Conservation (phyloP, 1,140 invertebrate species). For the Papilio glaucus region DNA sequence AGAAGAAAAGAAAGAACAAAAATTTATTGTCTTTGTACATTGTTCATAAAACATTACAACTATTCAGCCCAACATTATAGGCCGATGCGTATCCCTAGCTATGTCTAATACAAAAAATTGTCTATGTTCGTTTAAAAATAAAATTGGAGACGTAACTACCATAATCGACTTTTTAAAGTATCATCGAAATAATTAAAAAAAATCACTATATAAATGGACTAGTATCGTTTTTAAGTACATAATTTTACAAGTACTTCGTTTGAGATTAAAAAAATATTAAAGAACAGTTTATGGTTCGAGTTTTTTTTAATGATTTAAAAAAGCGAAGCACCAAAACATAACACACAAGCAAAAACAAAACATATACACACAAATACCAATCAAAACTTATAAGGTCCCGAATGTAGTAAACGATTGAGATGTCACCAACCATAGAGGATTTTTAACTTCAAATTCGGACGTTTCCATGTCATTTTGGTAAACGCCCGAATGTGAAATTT, state of each 20-base stretch:
- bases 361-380: neutral
- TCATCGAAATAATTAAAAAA: neutral
- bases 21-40: slow-evolving; percentile 29
- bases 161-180: neutral
- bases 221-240: slow-evolving; percentile 18
- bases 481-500: too few relatives aligned
- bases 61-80: slow-evolving; percentile 20
- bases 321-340: neutral
- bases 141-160: neutral
- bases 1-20: neutral
- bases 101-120: neutral
- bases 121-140: neutral
- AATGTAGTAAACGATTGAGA: too few relatives aligned
- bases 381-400: neutral
- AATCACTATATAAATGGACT: slow-evolving; percentile 12
- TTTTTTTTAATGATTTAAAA: neutral
- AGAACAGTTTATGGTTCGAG: neutral
- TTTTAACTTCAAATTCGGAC: too few relatives aligned
- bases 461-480: too few relatives aligned
- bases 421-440: too few relatives aligned
- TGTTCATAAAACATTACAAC: slow-evolving; percentile 10
- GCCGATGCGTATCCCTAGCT: slow-evolving; percentile 18
- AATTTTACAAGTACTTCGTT: slow-evolving; percentile 2
- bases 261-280: neutral
- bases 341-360: neutral